Evolutionary conservation across 2,888 invertebrate species (phyloP).

Genomic region (Zaprionus obscuricornis): DNA sequence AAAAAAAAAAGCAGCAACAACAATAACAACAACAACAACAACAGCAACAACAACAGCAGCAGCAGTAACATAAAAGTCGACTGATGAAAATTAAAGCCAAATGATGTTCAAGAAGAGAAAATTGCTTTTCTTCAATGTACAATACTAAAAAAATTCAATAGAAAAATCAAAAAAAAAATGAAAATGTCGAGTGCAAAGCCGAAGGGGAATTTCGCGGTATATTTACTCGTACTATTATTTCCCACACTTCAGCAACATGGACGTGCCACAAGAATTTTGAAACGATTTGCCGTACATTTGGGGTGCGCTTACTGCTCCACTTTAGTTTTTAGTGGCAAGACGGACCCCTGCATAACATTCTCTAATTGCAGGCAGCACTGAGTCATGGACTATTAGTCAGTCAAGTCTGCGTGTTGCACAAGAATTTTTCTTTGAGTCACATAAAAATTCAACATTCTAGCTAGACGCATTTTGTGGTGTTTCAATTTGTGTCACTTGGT

Average conservation of each 20-base stretch:
- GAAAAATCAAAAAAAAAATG: too few relatives aligned
- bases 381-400: constrained; percentile 72
- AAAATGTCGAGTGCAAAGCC: too few relatives aligned
- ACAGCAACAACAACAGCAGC: neutral
- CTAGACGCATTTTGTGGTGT: constrained; percentile 38
- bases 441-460: constrained; percentile 13
- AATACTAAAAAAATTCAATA: too few relatives aligned
- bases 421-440: constrained; percentile 56
- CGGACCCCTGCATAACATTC: constrained; percentile 53
- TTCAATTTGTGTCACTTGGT: constrained; percentile 56
- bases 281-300: constrained; percentile 30
- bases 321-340: constrained; percentile 27
- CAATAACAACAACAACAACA: constrained; percentile 9
- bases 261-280: constrained; percentile 45
- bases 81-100: constrained; percentile 16
- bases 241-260: constrained; percentile 36
- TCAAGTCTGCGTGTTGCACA: constrained; percentile 49
- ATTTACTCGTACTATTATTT: constrained; percentile 21
- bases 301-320: constrained; percentile 39
- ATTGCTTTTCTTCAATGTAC: constrained; percentile 56
- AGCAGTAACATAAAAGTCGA: too few relatives aligned
- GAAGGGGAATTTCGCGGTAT: neutral
- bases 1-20: too few relatives aligned
- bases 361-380: constrained; percentile 61
- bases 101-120: constrained; percentile 44